phyloP scores from a whole-genome alignment of 1,140 invertebrate genomes.

The Ridgeia piscesae region DNA sequence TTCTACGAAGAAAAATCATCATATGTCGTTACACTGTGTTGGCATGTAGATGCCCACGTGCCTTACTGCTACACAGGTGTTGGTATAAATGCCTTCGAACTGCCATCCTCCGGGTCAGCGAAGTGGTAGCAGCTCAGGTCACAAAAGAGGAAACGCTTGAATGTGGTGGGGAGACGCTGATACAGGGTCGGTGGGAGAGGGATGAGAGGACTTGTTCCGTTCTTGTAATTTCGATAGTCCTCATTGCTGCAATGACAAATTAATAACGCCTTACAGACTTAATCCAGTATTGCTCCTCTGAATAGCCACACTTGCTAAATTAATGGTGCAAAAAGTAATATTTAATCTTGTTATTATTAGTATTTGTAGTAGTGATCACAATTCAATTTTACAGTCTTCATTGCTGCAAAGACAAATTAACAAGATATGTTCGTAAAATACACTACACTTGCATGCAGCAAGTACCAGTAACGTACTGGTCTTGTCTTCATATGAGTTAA shows the following conservation, averaged over 20 bases:
- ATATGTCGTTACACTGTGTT: neutral
- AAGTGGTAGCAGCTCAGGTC: neutral
- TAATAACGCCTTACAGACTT: neutral
- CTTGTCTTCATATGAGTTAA: neutral
- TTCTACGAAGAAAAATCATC: neutral
- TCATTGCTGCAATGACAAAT: slow-evolving; percentile 66
- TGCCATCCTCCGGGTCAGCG: neutral
- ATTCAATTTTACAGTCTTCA: slow-evolving; percentile 70
- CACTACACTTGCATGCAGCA: neutral
- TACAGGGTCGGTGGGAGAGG: slow-evolving; percentile 83
- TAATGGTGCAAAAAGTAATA: no score
- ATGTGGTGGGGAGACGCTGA: slow-evolving; percentile 18
- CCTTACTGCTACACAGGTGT: neutral
- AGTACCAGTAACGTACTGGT: neutral
- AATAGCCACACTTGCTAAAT: no score
- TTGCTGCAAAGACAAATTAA: slow-evolving; percentile 63
- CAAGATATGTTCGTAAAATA: neutral
- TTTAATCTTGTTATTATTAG: no score
- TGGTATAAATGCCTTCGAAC: neutral
- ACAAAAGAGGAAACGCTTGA: neutral
- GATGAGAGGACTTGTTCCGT: slow-evolving; percentile 81
- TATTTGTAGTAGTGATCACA: no score
- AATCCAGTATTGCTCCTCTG: no score
- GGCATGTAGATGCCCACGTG: neutral
- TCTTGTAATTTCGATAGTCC: slow-evolving; percentile 83